These are phyloP conservation scores for Verasper variegatus DNA, from an alignment of 2,113 vertebrate species.

Conservation along the genomic window DNA sequence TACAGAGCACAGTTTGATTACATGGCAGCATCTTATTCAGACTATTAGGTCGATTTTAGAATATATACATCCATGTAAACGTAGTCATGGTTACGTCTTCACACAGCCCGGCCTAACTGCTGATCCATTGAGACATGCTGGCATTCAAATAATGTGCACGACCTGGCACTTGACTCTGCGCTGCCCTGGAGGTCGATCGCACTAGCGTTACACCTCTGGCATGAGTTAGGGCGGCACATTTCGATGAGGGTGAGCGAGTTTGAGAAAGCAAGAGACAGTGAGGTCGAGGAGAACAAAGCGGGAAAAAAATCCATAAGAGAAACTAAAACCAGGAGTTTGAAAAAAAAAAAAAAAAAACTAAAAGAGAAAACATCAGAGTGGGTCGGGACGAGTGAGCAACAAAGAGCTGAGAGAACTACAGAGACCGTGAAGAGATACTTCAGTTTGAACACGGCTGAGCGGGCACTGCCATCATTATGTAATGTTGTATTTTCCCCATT, in stretches of 20 bases:
- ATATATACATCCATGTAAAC: background rate
- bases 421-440: background rate
- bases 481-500: slow-evolving; percentile 10
- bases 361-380: background rate
- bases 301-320: background rate
- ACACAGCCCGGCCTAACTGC: slow-evolving; percentile 20
- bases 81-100: background rate
- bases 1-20: no score
- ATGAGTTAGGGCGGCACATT: slow-evolving; percentile 17
- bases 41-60: background rate
- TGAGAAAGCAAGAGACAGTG: background rate
- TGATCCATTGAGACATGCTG: slow-evolving; percentile 30
- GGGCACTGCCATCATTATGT: background rate
- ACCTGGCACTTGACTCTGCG: slow-evolving; percentile 37
- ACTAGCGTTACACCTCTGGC: slow-evolving; percentile 23
- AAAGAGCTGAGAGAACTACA: slow-evolving; percentile 12
- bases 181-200: slow-evolving; percentile 16
- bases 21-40: no score
- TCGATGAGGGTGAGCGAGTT: slow-evolving; percentile 40
- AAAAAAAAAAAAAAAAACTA: background rate
- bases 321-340: background rate
- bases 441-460: slow-evolving; percentile 1
- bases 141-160: slow-evolving; percentile 58
- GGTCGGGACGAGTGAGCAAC: slow-evolving; percentile 9
- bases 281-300: background rate